Percentiles rank a stretch among this genome's conserved stretches.
Evolutionary conservation across 2,888 invertebrate species (phyloP).

Genomic region (Drosophila merina): DNA sequence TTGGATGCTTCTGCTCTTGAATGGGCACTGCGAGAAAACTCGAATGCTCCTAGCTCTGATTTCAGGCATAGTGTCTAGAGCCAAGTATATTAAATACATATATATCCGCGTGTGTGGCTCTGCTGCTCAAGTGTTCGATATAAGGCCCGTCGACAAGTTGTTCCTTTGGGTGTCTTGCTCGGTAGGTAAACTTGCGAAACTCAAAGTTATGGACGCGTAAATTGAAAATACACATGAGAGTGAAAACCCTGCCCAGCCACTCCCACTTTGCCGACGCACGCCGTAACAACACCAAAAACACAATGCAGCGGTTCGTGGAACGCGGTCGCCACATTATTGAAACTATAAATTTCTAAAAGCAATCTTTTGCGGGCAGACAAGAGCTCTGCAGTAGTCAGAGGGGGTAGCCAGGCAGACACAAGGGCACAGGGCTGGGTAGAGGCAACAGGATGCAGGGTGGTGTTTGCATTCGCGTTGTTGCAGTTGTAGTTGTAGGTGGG

Average conservation of each 20-base stretch:
- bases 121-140: conserved; percentile 74
- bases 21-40: neutral
- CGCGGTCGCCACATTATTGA: conserved; percentile 71
- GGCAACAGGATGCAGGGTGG: conserved; percentile 5
- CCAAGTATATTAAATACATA: neutral
- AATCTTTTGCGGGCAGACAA: conserved; percentile 78
- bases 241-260: conserved; percentile 11
- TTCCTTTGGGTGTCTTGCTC: conserved; percentile 29
- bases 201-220: conserved; percentile 78
- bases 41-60: conserved; percentile 17
- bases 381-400: conserved; percentile 18
- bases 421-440: neutral
- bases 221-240: conserved; percentile 76
- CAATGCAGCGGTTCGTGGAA: conserved; percentile 45
- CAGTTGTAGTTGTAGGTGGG: conserved; percentile 35
- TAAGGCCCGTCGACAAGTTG: conserved; percentile 48
- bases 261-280: neutral
- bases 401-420: neutral
- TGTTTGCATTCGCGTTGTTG: conserved; percentile 28
- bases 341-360: conserved; percentile 76
- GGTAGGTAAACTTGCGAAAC: conserved; percentile 71
- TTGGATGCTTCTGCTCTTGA: conserved; percentile 4
- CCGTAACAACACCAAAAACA: conserved; percentile 8
- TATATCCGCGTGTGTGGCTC: conserved; percentile 17
- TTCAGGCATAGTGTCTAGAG: conserved; percentile 21